Evolutionary conservation across 2,113 vertebrate genomes (phyloP).

Genomic region (Neofelis nebulosa): DNA sequence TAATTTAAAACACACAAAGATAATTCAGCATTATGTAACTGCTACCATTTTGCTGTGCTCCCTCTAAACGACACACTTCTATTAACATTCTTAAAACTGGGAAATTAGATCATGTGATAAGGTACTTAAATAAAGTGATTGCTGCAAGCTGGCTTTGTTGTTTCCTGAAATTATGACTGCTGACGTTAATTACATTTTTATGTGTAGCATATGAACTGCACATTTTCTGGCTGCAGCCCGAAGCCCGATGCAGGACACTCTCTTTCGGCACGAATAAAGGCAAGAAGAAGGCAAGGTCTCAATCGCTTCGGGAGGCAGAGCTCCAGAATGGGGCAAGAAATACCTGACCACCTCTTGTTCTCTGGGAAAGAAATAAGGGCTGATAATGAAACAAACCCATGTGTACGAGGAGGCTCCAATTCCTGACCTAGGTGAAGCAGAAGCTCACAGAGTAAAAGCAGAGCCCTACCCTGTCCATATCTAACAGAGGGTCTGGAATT

Average conservation of each 20-base stretch:
- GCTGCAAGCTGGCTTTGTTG: neutral
- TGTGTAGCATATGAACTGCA: neutral
- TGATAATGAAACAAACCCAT: neutral
- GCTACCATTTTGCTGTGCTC: neutral
- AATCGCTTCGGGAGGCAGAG: neutral
- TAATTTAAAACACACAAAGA: neutral
- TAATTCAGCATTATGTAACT: neutral
- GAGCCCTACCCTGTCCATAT: neutral
- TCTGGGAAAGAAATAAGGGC: neutral
- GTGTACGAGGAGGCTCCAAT: neutral
- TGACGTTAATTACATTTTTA: neutral
- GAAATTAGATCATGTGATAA: constrained; percentile 7
- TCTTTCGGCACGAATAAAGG: constrained; percentile 18
- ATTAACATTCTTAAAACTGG: neutral
- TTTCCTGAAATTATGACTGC: neutral
- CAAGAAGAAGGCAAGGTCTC: neutral
- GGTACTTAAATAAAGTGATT: neutral
- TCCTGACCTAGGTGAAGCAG: neutral
- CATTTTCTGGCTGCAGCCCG: constrained; percentile 4
- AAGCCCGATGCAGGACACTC: neutral
- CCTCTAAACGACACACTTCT: neutral
- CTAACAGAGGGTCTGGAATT: neutral
- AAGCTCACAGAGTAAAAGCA: neutral
- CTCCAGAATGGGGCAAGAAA: neutral
- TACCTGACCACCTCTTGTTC: neutral